A percentile compares a stretch with the other conserved stretches of the same genome.
Conservation (phyloP, 2,888 invertebrate species). For the Oligia strigilis region DNA sequence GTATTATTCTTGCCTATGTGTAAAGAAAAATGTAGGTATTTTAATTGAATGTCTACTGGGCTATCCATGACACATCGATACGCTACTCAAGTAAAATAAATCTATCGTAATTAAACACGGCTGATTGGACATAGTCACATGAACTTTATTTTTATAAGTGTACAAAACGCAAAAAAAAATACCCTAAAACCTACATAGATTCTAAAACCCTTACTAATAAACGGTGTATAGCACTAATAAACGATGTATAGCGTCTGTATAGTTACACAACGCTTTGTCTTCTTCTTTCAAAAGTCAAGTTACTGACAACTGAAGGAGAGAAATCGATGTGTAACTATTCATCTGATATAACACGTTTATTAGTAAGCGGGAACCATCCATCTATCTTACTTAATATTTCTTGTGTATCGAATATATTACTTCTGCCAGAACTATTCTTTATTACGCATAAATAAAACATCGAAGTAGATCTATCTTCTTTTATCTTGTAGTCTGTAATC, state of each 20-base stretch:
- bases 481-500: constrained; percentile 28
- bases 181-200: not conserved
- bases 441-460: constrained; percentile 38
- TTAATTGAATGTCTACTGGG: not conserved
- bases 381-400: constrained; percentile 36
- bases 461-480: constrained; percentile 26
- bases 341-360: too few species aligned
- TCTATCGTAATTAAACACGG: not conserved
- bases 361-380: not conserved
- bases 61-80: too few species aligned
- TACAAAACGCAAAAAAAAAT: constrained; percentile 9
- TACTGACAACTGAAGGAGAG: too few species aligned
- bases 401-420: constrained; percentile 17
- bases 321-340: too few species aligned
- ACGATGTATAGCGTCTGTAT: too few species aligned
- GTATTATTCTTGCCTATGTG: not conserved
- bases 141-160: not conserved
- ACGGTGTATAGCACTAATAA: too few species aligned
- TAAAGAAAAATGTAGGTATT: not conserved
- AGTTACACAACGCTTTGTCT: too few species aligned
- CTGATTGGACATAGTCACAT: not conserved
- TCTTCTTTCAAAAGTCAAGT: too few species aligned
- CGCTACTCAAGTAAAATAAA: not conserved
- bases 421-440: constrained; percentile 17
- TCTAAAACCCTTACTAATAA: not conserved